Conservation (phyloP, 2,797 vertebrate species). For the Schizothorax lantsangensis region DNA sequence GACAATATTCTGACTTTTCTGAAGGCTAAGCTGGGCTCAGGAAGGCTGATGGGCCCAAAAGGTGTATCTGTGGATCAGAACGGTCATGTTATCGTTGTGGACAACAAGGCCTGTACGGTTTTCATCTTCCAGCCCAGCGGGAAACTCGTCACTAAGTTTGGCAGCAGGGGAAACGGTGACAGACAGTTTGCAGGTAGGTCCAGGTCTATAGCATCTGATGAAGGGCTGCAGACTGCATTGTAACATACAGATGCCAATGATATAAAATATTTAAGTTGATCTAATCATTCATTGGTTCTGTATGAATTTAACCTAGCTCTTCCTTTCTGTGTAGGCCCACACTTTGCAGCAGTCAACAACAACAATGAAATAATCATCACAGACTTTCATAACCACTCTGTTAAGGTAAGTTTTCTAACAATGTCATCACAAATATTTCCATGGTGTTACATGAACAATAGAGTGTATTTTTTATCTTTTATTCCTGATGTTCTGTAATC, state of each 20-base stretch:
- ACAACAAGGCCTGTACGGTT: conserved; percentile 98
- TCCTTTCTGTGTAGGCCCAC: conserved; percentile 84
- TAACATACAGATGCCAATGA: not conserved
- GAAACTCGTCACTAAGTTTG: conserved; percentile 95
- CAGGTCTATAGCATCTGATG: not conserved
- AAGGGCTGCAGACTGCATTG: not conserved
- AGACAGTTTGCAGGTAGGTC: conserved; percentile 93
- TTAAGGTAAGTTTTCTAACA: conserved; percentile 85
- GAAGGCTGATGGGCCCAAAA: conserved; percentile 97
- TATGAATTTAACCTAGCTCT: not conserved
- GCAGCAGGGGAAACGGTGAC: conserved; percentile 95
- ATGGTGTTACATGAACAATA: not conserved
- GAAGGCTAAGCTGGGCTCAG: conserved; percentile 95
- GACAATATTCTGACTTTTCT: conserved; percentile 13
- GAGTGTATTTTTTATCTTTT: not conserved
- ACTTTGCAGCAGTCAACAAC: conserved; percentile 98
- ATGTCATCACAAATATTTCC: not conserved
- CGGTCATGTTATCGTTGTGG: conserved; percentile 96
- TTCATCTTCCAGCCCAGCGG: conserved; percentile 97
- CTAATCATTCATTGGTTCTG: not conserved
- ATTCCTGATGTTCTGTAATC: not conserved
- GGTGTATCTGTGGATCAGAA: conserved; percentile 97
- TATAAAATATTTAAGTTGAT: not conserved
- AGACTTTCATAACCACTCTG: conserved; percentile 99
- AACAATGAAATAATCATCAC: conserved; percentile 99